Conservation (phyloP, 2,113 vertebrate species). For the Riparia riparia region DNA sequence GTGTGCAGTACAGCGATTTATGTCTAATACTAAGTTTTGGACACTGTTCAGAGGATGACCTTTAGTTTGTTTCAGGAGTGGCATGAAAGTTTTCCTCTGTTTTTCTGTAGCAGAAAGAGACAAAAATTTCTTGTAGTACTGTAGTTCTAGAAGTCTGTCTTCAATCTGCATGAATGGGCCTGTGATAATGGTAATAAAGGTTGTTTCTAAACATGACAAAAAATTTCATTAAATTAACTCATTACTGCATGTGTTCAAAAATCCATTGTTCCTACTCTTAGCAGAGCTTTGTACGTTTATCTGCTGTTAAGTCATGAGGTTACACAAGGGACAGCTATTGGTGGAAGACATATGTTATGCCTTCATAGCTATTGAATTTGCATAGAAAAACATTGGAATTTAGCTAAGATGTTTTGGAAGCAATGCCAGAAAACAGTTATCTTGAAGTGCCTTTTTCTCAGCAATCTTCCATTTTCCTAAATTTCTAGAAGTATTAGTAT, state of each 20-base stretch:
- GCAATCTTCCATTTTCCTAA: neutral
- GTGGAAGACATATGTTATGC: neutral
- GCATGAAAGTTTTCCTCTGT: conserved; percentile 6
- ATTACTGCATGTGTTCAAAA: neutral
- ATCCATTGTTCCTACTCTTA: neutral
- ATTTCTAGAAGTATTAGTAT: neutral
- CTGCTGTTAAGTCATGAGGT: neutral
- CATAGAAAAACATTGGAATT: neutral
- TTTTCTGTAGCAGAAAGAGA: neutral
- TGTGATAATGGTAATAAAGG: neutral
- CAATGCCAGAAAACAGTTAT: neutral
- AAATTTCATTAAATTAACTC: neutral
- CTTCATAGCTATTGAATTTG: neutral
- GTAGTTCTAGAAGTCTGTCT: neutral
- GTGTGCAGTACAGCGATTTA: conserved; percentile 2
- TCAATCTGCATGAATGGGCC: neutral
- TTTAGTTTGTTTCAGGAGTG: conserved; percentile 43
- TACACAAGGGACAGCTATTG: neutral
- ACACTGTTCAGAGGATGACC: conserved; percentile 54
- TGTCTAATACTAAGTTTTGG: conserved; percentile 33
- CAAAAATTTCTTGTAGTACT: neutral
- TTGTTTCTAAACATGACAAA: neutral
- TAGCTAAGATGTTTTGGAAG: neutral
- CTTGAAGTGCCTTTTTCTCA: neutral
- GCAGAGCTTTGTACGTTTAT: neutral